Evolutionary conservation across 2,888 invertebrate species (phyloP), one percentile per base, ranked within the genome.

Genomic region (Trachelus tabidus): DNA sequence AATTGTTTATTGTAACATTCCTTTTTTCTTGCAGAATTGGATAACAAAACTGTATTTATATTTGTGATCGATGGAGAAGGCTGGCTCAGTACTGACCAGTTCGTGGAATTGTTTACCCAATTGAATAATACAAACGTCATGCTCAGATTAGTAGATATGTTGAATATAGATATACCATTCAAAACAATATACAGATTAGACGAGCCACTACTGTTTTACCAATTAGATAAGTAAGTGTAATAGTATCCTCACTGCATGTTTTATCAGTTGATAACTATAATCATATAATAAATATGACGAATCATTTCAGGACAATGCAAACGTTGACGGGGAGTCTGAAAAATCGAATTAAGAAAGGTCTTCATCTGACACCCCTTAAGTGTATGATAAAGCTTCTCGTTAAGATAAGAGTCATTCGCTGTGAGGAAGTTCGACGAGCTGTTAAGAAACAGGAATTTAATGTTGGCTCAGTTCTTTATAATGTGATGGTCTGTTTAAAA

Each of bases 11-110:
- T 3, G 2, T 9, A 23, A 23, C 23, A 23, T 56, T 56, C 0
- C 56, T 37, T 31, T 77, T 69, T 76, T 69, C 75, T 83, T 83
- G 73, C 79, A 89, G 89, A 81, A 33, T 74, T 89, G 30, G 80
- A 80, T 31, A 76, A 76, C 3, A 73, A 74, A 33, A 34, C 77
- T 6, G 73, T 86, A 1, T 85, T 85, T 68, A 30, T 89, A 76
- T 85, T 90, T 79, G 82, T 85, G 37, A 81, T 85, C 35, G 75
- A 83, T 34, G 77, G 80, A 0, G 78, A 85, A 34, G 89, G 89
- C 11, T 90, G 89, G 89, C 40, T 89, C 12, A 79, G 83, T 11
- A 76, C 81, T 2, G 79, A 82, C 6, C 88, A 90, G 77, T 86
- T 90, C 37, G 79, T 86, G 3, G 40, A 82, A 35, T 77, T 71